Percentiles rank a stretch among this genome's conserved stretches.
Evolutionary conservation across 2,888 invertebrate genomes (phyloP).

Genomic region (Aleiodes testaceus): DNA sequence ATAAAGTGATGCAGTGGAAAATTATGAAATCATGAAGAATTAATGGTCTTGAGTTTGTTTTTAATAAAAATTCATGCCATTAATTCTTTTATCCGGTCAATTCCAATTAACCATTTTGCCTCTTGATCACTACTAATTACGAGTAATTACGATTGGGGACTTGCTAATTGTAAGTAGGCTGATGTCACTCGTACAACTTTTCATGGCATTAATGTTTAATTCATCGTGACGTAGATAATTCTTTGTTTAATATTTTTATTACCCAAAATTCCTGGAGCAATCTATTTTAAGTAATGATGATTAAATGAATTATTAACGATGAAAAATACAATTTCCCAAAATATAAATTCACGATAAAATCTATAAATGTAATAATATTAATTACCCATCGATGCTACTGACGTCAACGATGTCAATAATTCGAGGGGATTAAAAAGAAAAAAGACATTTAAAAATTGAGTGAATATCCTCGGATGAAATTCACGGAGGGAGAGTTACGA

Average conservation of each 20-base stretch:
- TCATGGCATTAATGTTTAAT: constrained; percentile 26
- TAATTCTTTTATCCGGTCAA: constrained; percentile 56
- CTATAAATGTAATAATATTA: too few species aligned
- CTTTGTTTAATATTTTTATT: too few species aligned
- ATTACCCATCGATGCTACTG: too few species aligned
- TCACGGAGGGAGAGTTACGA: too few species aligned
- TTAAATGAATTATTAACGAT: too few species aligned
- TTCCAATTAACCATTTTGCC: constrained; percentile 65
- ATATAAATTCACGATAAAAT: neutral
- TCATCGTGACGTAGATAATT: neutral
- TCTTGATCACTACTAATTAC: constrained; percentile 66
- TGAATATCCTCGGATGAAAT: too few species aligned
- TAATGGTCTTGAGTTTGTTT: neutral
- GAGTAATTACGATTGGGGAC: constrained; percentile 61
- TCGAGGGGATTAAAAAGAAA: neutral
- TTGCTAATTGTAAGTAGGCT: constrained; percentile 64
- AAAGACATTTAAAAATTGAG: neutral
- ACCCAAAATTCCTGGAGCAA: too few species aligned
- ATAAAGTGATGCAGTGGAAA: too few species aligned
- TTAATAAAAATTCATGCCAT: constrained; percentile 19
- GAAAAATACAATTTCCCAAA: neutral
- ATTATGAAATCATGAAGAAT: constrained; percentile 1
- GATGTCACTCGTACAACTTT: constrained; percentile 52
- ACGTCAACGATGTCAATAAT: neutral
- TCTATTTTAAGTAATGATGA: too few species aligned